Base-by-base conservation (phyloP, 2,113 vertebrate species). In the Atherinomorus stipes region DNA sequence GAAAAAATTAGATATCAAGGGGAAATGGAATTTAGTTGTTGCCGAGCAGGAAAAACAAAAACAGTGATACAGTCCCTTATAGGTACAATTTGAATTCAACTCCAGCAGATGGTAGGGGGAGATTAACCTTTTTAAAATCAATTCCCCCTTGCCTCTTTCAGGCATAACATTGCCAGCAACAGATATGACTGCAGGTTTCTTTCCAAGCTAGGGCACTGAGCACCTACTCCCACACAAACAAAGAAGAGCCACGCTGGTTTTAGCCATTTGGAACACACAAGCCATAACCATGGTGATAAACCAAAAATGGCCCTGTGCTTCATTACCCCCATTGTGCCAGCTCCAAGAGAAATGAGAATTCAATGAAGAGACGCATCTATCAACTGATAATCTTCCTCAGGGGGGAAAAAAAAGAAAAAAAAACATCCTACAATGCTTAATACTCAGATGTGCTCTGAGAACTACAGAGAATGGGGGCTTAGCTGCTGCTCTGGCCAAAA, bases 251-350 rank as follows among this genome's bases (percentile, higher is more conserved):
- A 62, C 50, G 54, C 15, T 71, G 65, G 67, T 78, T 80, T 74
- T 45, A 73, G 38, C 42, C 34, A 67, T 50, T 44, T 57, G 38
- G 71, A 22, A 69, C 34, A 42, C 53, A 71, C 61, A 88, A 57
- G 53, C 23, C n/a, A 84, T 85, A 49, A 59, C 64, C 66, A 80
- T 74, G 60, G 74, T 76, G 68, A 87, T 74, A 26, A 81, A 75
- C 26, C 25, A 50, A 70, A 78, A 22, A 63, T 23, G 51, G 22
- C 53, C 42, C 25, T 74, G 38, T 70, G 60, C 66, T 66, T 64
- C 44, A 74, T 64, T 63, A 69, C 58, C 25, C 60, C 58, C 7
- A 31, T 4, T 0, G 5, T 22, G 16, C 19, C 52, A 21, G 37
- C 45, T 25, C 11, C 19, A 38, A 53, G 22, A 66, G 19, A 75